Base-by-base conservation (phyloP, 2,113 vertebrate genomes). In the Alethe diademata region DNA sequence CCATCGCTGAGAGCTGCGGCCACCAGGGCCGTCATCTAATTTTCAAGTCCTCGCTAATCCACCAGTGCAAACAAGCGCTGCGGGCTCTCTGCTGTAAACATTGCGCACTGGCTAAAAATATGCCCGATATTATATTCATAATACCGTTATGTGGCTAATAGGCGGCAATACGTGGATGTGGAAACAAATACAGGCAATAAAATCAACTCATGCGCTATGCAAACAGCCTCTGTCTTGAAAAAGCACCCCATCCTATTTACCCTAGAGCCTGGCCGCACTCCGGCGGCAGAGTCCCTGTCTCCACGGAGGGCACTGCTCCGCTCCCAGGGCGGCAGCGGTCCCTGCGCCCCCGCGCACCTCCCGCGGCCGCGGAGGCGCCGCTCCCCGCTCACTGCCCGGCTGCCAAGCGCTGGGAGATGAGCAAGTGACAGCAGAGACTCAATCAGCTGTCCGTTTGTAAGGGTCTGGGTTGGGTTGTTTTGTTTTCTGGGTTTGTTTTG, bases 41-140 rank as follows among this genome's bases (percentile, higher is more conserved):
- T 93, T 91, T 72, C 92, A 94, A 95, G 70, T 71, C n/a, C 93
- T 80, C 12, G 45, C 81, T 96, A 96, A 97, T 95, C 78, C 79
- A 70, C 74, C 86, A 96, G 88, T 48, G 50, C 75, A 97, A 97
- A 78, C 84, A 95, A 97, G 78, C 64, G 28, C 81, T 91, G 91
- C 36, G 20, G 86, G 57, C 40, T 93, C 42, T 83, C 88, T 79
- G 31, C 80, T 79, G 79, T 83, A 95, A 97, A 96, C 95, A 94
- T n/a, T 71, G 82, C 25, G 1, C 91, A 18, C 78, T 45, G 66
- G 40, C 70, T 74, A 94, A 72, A 97, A 97, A 92, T 87, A 97
- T 42, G 79, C 72, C 65, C 76, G 42, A 71, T 94, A 96, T 95
- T 95, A 94, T 93, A 93, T 95, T 88, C 75, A 80, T 43, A 79